Evolutionary conservation across 2,888 invertebrate genomes (phyloP).

Genomic region (Pilophorus perplexus): DNA sequence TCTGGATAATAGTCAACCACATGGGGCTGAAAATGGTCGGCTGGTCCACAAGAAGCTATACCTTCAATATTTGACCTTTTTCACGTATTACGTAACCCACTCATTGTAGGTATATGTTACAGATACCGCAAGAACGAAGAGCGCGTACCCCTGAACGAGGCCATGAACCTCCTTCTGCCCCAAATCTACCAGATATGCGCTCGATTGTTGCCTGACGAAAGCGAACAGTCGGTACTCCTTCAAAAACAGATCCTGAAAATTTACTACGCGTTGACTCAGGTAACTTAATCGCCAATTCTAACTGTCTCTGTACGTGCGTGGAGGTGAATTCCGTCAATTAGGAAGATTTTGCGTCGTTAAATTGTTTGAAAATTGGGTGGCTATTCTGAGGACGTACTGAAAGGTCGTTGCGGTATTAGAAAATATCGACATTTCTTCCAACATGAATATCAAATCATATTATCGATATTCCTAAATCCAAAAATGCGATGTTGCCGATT

Average conservation of each 20-base stretch:
- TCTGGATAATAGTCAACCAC: no score
- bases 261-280: conserved; percentile 89
- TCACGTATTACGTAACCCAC: no score
- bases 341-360: no score
- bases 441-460: no score
- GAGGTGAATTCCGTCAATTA: no score
- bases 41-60: no score
- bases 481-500: no score
- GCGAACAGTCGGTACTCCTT: conserved; percentile 81
- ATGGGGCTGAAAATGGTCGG: no score
- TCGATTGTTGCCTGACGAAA: conserved; percentile 75
- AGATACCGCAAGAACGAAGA: conserved; percentile 91
- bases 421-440: conserved; percentile 13
- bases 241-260: conserved; percentile 94
- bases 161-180: conserved; percentile 91
- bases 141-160: conserved; percentile 83
- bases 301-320: no score
- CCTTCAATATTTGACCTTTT: no score
- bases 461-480: no score
- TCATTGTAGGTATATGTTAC: conserved; percentile 52
- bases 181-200: conserved; percentile 83
- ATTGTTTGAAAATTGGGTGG: not conserved
- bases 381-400: no score
- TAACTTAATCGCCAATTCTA: conserved; percentile 50
- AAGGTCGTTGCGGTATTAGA: not conserved